A percentile compares a stretch with the other conserved stretches of the same genome.
phyloP scores from a whole-genome alignment of 35 echinoderm and acorn worm genomes.

The Acanthaster planci region DNA sequence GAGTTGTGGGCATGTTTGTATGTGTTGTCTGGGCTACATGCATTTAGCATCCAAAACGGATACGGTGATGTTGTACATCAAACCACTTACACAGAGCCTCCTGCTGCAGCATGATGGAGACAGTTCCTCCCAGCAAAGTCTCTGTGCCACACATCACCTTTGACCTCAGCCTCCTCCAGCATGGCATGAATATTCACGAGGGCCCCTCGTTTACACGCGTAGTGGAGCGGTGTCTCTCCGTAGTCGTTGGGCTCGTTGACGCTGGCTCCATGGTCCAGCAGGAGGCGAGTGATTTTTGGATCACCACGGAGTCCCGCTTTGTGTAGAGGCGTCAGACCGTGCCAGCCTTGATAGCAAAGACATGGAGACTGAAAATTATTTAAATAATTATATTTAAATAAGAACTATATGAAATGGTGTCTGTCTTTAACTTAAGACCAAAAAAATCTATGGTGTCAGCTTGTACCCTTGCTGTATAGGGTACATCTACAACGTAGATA shows the following conservation, averaged over 20 bases:
- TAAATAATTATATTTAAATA: not conserved
- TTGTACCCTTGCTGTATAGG: too few species aligned
- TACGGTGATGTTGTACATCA: not conserved
- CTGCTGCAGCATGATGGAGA: constrained; percentile 87
- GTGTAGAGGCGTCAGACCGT: constrained; percentile 89
- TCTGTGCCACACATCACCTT: constrained; percentile 36
- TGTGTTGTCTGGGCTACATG: not conserved
- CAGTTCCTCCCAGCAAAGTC: constrained; percentile 66
- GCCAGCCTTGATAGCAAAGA: constrained; percentile 62
- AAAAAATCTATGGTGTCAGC: not conserved
- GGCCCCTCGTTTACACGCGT: constrained; percentile 92
- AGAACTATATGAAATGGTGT: not conserved
- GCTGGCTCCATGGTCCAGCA: constrained; percentile 67
- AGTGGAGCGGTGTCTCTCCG: constrained; percentile 89
- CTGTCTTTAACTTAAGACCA: not conserved
- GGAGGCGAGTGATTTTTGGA: constrained; percentile 60
- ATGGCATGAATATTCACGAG: constrained; percentile 65
- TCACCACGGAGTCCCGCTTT: constrained; percentile 81
- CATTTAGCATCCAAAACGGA: not conserved
- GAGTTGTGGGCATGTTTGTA: too few species aligned
- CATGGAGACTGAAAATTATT: not conserved
- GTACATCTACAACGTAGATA: too few species aligned
- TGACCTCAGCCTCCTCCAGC: constrained; percentile 59
- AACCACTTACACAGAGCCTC: constrained; percentile 97
- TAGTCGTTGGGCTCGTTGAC: constrained; percentile 71